Evolutionary conservation across 2,113 vertebrate species (phyloP), one percentile per base, ranked within the genome.

Genomic region (Austrofundulus limnaeus): DNA sequence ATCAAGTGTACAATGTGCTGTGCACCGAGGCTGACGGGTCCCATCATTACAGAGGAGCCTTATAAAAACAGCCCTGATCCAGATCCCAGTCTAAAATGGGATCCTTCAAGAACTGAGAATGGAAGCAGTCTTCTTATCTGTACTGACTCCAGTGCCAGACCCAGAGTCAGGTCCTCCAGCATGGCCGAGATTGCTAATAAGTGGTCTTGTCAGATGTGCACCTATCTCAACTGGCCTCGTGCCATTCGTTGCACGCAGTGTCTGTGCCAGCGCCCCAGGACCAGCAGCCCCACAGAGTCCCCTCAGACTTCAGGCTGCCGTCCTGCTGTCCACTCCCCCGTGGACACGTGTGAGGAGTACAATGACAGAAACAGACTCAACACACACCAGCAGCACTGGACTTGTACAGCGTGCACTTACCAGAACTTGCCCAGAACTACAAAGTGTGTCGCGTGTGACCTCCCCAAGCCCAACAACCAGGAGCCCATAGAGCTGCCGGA

Each of bases 121-220:
- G 92, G 94, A 58, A 83, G 78, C 67, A 92, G 94, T 61, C 94
- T 95, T 81, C 92, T 98, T 75, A 98, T 98, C 63, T 98, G 96
- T 74, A 95, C 96, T 0, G 96, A 98, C 85, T 98, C 96, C 13
- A 98, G 96, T 5, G 96, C 96, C 0, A 92, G 96, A 66, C 96
- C 96, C 0, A 92, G 96, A 66, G 94, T 97, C 38, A 93, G 92
- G 65, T 88, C 94, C 0, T 81, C 94, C 4, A 90, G 93, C 72
- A 63, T 84, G 45, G 86, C 91, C 68, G 95, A 98, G 75, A 92
- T 93, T 48, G 91, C 95, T 77, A 95, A 89, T 67, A 99, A 99
- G 62, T 99, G 97, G 97, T 98, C 97, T 7, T 99, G 97, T 82
- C 96, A 96, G 75, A 94, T 98, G 92, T 99, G 97, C 90, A 99